Percentiles rank a stretch among this genome's conserved stretches.
These are phyloP conservation scores for Porites cylindrica DNA, from an alignment of 92 coral and sea anemone genomes.

Conservation along the genomic window DNA sequence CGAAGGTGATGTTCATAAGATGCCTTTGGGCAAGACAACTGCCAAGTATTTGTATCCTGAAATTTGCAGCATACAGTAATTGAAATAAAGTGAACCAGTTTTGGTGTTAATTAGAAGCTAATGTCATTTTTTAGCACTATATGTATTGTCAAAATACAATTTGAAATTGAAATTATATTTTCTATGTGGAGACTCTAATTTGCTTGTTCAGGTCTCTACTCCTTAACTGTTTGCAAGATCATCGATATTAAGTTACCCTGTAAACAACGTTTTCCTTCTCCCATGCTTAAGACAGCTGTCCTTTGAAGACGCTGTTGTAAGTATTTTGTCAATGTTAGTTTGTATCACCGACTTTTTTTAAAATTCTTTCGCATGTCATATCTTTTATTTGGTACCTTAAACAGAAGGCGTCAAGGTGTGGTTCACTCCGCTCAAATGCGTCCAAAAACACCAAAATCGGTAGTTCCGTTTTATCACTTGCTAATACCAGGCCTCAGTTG, in stretches of 20 bases:
- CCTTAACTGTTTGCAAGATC: slow-evolving; percentile 73
- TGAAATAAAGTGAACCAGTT: background rate
- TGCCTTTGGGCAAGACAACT: slow-evolving; percentile 23
- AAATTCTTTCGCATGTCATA: too few relatives aligned
- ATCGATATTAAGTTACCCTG: slow-evolving; percentile 82
- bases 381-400: too few relatives aligned
- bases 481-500: too few relatives aligned
- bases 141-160: too few relatives aligned
- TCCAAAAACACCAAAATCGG: background rate
- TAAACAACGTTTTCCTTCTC: slow-evolving; percentile 91
- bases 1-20: background rate
- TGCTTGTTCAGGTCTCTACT: background rate
- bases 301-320: slow-evolving; percentile 72
- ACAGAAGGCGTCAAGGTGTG: too few relatives aligned
- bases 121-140: too few relatives aligned
- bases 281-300: slow-evolving; percentile 73
- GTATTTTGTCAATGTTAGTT: slow-evolving; percentile 5
- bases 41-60: slow-evolving; percentile 41
- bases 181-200: too few relatives aligned
- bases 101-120: background rate
- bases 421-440: background rate
- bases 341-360: background rate
- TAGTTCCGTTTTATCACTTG: too few relatives aligned
- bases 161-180: too few relatives aligned
- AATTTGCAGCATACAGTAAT: background rate